Percentiles rank a stretch among this genome's conserved stretches.
Conservation (phyloP, 2,888 invertebrate genomes). For the Thalpophila matura region DNA sequence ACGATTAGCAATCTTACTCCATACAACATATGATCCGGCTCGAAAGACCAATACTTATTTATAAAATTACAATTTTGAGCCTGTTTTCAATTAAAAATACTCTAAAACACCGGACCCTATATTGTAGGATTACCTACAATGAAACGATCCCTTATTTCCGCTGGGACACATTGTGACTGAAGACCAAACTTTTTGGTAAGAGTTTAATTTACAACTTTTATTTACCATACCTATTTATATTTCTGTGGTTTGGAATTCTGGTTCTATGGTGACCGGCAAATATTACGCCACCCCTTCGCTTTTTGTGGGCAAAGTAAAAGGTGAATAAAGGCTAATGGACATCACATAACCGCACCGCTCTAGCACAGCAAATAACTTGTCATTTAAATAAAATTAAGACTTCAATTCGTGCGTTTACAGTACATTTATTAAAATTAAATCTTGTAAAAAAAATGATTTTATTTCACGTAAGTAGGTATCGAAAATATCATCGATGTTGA, state of each 20-base stretch:
- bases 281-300: not conserved
- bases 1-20: no score
- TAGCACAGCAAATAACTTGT: no score
- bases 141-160: not conserved
- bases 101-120: not conserved
- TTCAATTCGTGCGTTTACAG: no score
- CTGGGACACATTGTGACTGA: conserved; percentile 13
- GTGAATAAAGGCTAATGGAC: not conserved
- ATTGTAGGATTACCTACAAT: conserved; percentile 4
- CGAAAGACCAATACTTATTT: no score
- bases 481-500: no score
- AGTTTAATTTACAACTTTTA: conserved; percentile 27
- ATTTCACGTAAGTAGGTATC: no score
- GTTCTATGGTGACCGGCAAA: not conserved
- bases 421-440: no score
- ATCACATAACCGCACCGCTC: no score
- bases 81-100: conserved; percentile 13
- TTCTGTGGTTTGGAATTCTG: conserved; percentile 2
- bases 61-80: no score
- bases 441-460: no score
- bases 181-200: conserved; percentile 23
- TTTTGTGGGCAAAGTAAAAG: not conserved
- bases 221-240: conserved; percentile 20
- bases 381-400: no score
- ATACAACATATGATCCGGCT: no score